These are phyloP conservation scores for Omphaloscelis lunosa DNA, from an alignment of 2,888 invertebrate species.

Conservation along the genomic window DNA sequence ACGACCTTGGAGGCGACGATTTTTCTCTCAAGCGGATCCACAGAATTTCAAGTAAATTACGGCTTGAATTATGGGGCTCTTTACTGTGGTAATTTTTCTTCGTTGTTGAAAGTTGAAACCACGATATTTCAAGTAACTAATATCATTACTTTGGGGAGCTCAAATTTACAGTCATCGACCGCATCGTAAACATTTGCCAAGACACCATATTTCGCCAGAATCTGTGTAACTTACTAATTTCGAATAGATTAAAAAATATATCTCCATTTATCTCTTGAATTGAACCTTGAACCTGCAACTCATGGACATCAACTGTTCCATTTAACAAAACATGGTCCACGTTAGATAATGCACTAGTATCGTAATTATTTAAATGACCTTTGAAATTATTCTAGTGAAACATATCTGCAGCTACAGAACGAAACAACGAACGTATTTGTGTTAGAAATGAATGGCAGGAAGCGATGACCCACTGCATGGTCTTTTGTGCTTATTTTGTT, in stretches of 20 bases:
- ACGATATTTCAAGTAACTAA: background rate
- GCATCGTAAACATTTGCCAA: background rate
- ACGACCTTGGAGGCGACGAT: background rate
- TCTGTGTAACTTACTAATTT: background rate
- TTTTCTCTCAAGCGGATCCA: conserved; percentile 13
- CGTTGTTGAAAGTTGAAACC: background rate
- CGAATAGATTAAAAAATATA: conserved; percentile 7
- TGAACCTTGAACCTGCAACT: conserved; percentile 50
- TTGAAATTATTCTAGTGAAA: conserved; percentile 53
- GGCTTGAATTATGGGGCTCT: conserved; percentile 22
- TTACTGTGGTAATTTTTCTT: conserved; percentile 22
- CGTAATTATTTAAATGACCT: conserved; percentile 61
- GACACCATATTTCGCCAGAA: background rate
- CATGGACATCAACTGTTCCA: conserved; percentile 22
- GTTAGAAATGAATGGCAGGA: conserved; percentile 62
- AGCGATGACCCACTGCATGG: conserved; percentile 49
- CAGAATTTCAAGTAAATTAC: conserved; percentile 14
- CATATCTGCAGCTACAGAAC: conserved; percentile 16
- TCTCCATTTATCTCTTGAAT: background rate
- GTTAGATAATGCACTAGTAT: conserved; percentile 49
- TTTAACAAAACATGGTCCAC: conserved; percentile 38
- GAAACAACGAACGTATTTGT: conserved; percentile 41
- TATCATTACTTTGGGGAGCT: conserved; percentile 7
- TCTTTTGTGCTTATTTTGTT: conserved; percentile 46
- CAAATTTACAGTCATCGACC: conserved; percentile 2